phyloP scores from a whole-genome alignment of 2,113 vertebrate genomes.

The Atlantisia rogersi region DNA sequence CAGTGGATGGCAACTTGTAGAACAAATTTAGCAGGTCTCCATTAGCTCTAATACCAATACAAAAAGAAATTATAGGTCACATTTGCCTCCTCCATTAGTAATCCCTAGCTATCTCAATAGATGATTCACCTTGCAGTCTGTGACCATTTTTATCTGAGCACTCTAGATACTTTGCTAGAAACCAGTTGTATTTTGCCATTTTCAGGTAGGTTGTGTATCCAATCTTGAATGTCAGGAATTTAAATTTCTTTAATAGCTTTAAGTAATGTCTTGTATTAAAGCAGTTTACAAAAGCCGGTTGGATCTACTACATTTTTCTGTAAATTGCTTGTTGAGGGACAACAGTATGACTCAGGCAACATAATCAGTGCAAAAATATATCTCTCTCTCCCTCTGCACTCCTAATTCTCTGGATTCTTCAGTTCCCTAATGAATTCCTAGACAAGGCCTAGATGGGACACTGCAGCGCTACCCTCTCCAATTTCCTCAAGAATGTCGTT shows the following conservation, averaged over 20 bases:
- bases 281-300: background rate
- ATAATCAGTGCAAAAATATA: background rate
- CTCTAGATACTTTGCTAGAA: background rate
- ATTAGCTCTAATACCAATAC: background rate
- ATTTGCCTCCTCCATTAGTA: background rate
- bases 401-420: background rate
- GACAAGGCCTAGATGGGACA: background rate
- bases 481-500: background rate
- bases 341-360: background rate
- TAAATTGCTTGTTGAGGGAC: background rate
- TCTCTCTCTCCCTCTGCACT: background rate
- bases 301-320: background rate
- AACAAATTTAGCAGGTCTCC: background rate
- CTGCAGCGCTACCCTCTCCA: background rate
- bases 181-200: background rate
- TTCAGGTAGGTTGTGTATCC: background rate
- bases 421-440: background rate
- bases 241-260: background rate
- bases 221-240: background rate
- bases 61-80: background rate
- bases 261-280: background rate
- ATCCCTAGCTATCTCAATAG: background rate
- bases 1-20: background rate
- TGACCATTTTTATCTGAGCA: background rate
- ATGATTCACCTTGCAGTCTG: background rate